These are phyloP conservation scores for Chaetophractus vellerosus DNA, from an alignment of 2,797 vertebrate genomes.

Conservation along the genomic window DNA sequence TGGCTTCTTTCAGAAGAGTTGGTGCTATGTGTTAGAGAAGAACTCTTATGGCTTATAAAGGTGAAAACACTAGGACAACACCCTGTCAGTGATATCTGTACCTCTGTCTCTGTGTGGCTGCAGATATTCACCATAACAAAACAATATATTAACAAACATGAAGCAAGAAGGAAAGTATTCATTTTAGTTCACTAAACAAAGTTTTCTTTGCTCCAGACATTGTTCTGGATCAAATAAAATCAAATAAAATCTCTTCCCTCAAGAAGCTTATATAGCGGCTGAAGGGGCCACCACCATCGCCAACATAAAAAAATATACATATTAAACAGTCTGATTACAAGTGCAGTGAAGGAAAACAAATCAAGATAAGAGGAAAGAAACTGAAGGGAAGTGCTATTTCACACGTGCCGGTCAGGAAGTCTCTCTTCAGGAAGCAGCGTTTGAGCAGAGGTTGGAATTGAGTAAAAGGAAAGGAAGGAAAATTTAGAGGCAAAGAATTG, in stretches of 20 bases:
- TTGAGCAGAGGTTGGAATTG: conserved; percentile 28
- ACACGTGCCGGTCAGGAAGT: rapidly evolving
- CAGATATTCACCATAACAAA: not conserved
- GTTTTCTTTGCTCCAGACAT: not conserved
- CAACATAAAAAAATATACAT: not conserved
- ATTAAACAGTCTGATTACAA: not conserved
- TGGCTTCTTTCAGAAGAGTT: not conserved
- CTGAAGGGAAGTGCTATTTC: not conserved
- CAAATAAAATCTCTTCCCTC: not conserved
- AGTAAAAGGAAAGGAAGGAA: not conserved
- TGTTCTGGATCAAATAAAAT: not conserved
- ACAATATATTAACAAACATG: not conserved
- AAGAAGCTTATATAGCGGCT: not conserved
- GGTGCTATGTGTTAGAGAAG: not conserved
- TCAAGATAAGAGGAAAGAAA: not conserved
- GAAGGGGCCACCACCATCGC: not conserved
- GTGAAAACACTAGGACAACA: not conserved
- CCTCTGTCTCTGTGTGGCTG: not conserved
- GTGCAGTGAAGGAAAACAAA: not conserved
- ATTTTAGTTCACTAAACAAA: not conserved
- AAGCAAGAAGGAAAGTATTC: not conserved
- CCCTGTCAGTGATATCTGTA: not conserved
- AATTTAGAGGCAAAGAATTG: not conserved
- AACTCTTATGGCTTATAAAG: not conserved
- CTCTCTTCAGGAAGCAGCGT: not conserved